Evolutionary conservation across 2,113 vertebrate genomes (phyloP).

Genomic region (Tupaia chinensis): DNA sequence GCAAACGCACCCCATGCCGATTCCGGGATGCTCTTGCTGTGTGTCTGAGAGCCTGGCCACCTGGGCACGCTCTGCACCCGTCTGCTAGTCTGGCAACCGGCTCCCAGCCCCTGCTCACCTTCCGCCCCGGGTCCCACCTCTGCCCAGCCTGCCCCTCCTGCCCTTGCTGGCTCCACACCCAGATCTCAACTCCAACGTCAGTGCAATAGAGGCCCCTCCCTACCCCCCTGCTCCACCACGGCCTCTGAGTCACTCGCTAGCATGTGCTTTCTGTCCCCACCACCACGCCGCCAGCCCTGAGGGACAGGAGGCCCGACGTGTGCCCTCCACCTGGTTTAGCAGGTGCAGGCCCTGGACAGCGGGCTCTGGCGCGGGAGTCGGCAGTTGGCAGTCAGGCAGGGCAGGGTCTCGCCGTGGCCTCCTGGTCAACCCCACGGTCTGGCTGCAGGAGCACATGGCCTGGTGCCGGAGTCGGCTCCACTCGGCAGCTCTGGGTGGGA

Average conservation of each 20-base stretch:
- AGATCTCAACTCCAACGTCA: not conserved
- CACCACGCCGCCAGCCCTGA: too few relatives aligned
- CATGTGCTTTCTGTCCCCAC: not conserved
- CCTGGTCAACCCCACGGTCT: too few relatives aligned
- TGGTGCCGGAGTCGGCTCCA: too few relatives aligned
- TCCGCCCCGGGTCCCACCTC: not conserved
- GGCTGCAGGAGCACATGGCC: too few relatives aligned
- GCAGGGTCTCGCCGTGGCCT: too few relatives aligned
- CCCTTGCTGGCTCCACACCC: not conserved
- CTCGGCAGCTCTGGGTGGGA: too few relatives aligned
- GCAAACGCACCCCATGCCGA: not conserved
- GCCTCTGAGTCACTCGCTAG: too few relatives aligned
- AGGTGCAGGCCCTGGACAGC: too few relatives aligned
- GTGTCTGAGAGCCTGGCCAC: not conserved
- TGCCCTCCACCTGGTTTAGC: too few relatives aligned
- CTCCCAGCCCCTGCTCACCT: not conserved
- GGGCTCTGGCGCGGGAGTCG: too few relatives aligned
- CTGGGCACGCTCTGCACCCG: not conserved
- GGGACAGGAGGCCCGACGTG: too few relatives aligned
- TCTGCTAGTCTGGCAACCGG: not conserved
- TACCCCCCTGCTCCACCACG: not conserved
- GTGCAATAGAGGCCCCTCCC: not conserved
- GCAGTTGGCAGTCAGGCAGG: too few relatives aligned
- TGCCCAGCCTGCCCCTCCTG: fast-evolving
- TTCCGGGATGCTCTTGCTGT: not conserved